Evolutionary conservation across 2,797 vertebrate species (phyloP).

Genomic region (Tachyglossus aculeatus): DNA sequence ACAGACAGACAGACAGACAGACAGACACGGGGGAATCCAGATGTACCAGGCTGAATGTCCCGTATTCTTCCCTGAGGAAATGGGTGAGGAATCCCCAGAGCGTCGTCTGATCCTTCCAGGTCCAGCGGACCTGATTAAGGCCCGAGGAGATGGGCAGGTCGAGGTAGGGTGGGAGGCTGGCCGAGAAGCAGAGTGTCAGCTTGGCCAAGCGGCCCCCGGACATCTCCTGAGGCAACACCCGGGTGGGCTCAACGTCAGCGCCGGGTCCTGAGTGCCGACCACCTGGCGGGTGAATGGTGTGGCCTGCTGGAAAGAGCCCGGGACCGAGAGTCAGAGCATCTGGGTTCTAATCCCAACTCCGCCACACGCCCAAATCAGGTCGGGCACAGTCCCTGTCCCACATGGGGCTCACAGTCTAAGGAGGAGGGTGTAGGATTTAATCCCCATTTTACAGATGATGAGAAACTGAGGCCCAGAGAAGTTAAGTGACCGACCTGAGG

Average conservation of each 20-base stretch:
- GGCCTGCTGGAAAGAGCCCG: too few relatives aligned
- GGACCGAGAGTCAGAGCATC: too few relatives aligned
- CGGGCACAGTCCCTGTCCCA: too few relatives aligned
- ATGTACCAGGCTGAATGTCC: constrained; percentile 90
- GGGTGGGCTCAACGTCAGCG: constrained; percentile 36
- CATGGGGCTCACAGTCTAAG: too few relatives aligned
- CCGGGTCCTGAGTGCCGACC: background rate
- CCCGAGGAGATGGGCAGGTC: constrained; percentile 91
- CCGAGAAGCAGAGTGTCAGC: constrained; percentile 81
- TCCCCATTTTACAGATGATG: too few relatives aligned
- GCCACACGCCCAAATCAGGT: too few relatives aligned
- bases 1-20: too few relatives aligned
- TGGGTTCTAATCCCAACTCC: too few relatives aligned
- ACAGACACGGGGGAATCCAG: too few relatives aligned
- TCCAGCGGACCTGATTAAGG: constrained; percentile 90
- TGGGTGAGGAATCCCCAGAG: constrained; percentile 89
- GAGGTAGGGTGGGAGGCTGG: constrained; percentile 89
- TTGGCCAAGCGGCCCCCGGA: constrained; percentile 70
- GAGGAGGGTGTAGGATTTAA: too few relatives aligned
- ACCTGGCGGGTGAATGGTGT: background rate
- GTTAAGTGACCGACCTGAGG: too few relatives aligned
- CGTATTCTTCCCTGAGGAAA: constrained; percentile 94
- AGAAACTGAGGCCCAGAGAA: too few relatives aligned
- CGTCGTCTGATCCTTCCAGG: constrained; percentile 96
- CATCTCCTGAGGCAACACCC: constrained; percentile 83